A percentile compares a stretch with the other conserved stretches of the same genome.
These are phyloP conservation scores for Cyanoderma ruficeps DNA, from an alignment of 2,113 vertebrate species.

Conservation along the genomic window DNA sequence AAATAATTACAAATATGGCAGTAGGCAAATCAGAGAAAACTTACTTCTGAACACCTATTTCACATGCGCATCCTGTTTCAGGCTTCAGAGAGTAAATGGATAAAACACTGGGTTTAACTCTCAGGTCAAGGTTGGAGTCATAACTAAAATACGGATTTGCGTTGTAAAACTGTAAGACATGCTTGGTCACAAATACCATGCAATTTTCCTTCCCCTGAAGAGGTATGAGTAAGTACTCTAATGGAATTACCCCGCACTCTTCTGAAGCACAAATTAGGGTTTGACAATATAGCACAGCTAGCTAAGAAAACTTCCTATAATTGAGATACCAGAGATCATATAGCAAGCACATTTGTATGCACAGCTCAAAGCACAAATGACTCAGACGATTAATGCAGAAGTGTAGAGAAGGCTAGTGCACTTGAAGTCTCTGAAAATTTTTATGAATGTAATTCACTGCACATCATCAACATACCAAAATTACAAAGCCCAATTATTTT, in stretches of 20 bases:
- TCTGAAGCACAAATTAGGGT: constrained; percentile 42
- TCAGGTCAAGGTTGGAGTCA: constrained; percentile 57
- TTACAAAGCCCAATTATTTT: not conserved
- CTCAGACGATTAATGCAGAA: not conserved
- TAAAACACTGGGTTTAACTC: constrained; percentile 42
- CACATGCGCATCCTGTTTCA: not conserved
- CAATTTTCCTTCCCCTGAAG: not conserved
- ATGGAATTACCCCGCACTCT: constrained; percentile 39
- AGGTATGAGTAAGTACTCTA: not conserved
- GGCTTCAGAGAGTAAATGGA: constrained; percentile 8
- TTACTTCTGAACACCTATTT: constrained; percentile 1
- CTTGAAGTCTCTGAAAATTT: not conserved
- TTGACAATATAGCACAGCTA: not conserved
- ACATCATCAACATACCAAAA: not conserved
- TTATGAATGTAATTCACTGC: not conserved
- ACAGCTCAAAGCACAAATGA: not conserved
- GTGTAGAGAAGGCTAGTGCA: not conserved
- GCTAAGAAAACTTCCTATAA: constrained; percentile 34
- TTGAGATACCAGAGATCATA: constrained; percentile 6
- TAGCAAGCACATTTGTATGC: not conserved
- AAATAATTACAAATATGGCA: constrained; percentile 61
- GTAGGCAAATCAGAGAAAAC: constrained; percentile 39
- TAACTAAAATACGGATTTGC: constrained; percentile 41
- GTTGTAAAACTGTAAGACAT: constrained; percentile 9
- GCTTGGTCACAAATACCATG: constrained; percentile 4